Conservation (phyloP, 2,888 invertebrate species). For the Ichneumoninae sp. region DNA sequence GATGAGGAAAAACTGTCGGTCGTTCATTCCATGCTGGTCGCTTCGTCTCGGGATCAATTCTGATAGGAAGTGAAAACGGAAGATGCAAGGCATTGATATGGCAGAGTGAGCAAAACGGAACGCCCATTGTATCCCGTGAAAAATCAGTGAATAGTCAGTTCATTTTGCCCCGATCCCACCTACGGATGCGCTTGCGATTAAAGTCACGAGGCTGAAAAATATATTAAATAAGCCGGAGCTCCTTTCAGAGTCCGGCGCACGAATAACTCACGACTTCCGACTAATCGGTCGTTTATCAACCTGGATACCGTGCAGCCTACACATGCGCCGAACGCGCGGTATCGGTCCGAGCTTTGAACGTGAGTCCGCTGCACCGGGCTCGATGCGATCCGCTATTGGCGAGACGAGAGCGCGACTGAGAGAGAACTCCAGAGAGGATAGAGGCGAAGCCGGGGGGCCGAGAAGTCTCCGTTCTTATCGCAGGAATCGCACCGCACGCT, state of each 20-base stretch:
- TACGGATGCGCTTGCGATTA: neutral
- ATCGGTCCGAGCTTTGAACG: conserved; percentile 2
- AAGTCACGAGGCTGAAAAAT: conserved; percentile 13
- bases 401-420: conserved; percentile 7
- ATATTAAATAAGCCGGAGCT: conserved; percentile 1
- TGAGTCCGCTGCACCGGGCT: conserved; percentile 3
- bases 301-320: neutral
- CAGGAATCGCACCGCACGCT: conserved; percentile 59
- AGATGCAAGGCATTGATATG: neutral
- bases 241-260: neutral
- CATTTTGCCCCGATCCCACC: neutral
- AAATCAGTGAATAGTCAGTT: too few relatives aligned
- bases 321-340: neutral
- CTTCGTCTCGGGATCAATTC: neutral
- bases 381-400: neutral
- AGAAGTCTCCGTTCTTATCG: conserved; percentile 31
- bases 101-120: too few relatives aligned
- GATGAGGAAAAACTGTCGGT: conserved; percentile 20
- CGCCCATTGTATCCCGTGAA: too few relatives aligned
- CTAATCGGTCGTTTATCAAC: conserved; percentile 49
- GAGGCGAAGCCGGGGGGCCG: neutral
- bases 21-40: conserved; percentile 6
- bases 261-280: conserved; percentile 27
- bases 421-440: neutral
- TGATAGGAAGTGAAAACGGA: neutral